Evolutionary conservation across 2,797 vertebrate species (phyloP).

Genomic region (Pelobates cultripes): DNA sequence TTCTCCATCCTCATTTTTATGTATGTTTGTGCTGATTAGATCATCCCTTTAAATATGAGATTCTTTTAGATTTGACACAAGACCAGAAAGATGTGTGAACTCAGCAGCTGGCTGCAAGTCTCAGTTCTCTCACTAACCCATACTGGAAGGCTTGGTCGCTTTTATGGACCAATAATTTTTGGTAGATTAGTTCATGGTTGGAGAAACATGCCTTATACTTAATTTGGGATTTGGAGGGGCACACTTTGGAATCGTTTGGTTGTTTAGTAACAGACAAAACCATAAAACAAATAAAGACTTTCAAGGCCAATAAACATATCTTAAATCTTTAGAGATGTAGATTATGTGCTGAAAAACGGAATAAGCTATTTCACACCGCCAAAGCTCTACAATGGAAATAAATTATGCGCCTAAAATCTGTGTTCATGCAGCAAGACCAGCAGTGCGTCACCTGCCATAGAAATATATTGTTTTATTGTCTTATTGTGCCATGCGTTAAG

Average conservation of each 20-base stretch:
- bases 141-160: slow-evolving; percentile 9
- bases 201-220: slow-evolving; percentile 9
- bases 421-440: too few species aligned
- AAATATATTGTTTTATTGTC: too few species aligned
- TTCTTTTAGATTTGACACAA: too few species aligned
- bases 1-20: too few species aligned
- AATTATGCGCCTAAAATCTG: too few species aligned
- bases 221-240: slow-evolving; percentile 14
- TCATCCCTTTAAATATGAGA: too few species aligned
- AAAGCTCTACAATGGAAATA: too few species aligned
- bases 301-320: slow-evolving; percentile 39
- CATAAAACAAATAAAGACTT: slow-evolving; percentile 22
- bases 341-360: neutral
- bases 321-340: neutral
- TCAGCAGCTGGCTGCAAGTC: neutral
- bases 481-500: too few species aligned
- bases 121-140: neutral
- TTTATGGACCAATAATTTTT: slow-evolving; percentile 7
- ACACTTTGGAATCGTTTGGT: slow-evolving; percentile 8
- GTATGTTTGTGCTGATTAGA: too few species aligned
- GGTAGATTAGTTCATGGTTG: slow-evolving; percentile 26
- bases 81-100: neutral
- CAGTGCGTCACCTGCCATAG: too few species aligned
- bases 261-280: slow-evolving; percentile 31
- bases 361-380: too few species aligned